Percentiles rank a stretch among this genome's conserved stretches.
phyloP scores from a whole-genome alignment of 2,888 invertebrate species.

The Pollenia amentaria region DNA sequence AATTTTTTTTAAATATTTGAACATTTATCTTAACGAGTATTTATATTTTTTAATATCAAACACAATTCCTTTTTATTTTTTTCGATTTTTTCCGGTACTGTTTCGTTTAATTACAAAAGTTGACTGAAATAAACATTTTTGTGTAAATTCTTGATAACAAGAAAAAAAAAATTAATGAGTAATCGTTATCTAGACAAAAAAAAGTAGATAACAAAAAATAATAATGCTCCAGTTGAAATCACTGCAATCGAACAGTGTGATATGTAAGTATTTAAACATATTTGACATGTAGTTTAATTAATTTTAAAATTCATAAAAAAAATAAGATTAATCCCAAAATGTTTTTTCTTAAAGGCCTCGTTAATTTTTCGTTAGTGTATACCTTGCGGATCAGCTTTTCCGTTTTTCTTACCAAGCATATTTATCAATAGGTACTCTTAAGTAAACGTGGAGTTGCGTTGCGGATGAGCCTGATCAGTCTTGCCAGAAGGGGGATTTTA shows the following conservation, averaged over 20 bases:
- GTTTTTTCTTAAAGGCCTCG: too few relatives aligned
- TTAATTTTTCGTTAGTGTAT: too few relatives aligned
- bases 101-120: constrained; percentile 15
- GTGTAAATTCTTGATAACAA: constrained; percentile 1
- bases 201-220: constrained; percentile 40
- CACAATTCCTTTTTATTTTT: too few relatives aligned
- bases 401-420: too few relatives aligned
- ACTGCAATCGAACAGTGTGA: background rate
- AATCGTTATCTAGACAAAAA: constrained; percentile 35
- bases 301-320: too few relatives aligned
- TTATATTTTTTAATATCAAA: constrained; percentile 6
- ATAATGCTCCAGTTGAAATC: background rate
- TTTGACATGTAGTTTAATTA: too few relatives aligned
- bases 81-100: constrained; percentile 4
- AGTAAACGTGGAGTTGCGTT: too few relatives aligned
- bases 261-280: background rate
- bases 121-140: constrained; percentile 47
- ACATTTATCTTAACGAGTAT: constrained; percentile 1
- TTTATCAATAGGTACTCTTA: too few relatives aligned
- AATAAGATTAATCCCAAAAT: too few relatives aligned
- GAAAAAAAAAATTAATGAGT: constrained; percentile 15
- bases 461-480: too few relatives aligned
- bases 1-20: background rate
- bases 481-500: too few relatives aligned
- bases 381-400: too few relatives aligned